Conservation (phyloP, 2,113 vertebrate genomes). For the Neolamprologus hecqui region DNA sequence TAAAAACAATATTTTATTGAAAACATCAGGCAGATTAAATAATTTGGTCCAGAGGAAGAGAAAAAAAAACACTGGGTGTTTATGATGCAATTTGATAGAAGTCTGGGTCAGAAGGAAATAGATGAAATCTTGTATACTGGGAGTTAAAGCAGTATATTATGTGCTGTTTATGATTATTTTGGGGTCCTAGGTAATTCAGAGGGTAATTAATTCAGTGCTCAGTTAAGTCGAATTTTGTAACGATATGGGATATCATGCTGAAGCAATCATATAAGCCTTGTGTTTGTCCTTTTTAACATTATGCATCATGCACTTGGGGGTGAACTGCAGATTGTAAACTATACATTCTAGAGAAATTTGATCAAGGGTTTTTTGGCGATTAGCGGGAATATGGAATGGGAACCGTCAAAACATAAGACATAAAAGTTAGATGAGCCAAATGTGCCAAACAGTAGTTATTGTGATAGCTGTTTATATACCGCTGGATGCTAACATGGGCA, state of each 20-base stretch:
- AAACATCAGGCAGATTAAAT: conserved; percentile 34
- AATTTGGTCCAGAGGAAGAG: neutral
- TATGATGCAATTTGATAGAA: conserved; percentile 35
- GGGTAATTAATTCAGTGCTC: neutral
- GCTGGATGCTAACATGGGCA: too few species aligned
- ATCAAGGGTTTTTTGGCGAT: neutral
- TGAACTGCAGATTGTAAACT: neutral
- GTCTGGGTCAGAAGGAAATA: neutral
- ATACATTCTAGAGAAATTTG: neutral
- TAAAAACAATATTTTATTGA: conserved; percentile 44
- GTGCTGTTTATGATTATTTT: neutral
- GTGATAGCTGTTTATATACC: too few species aligned
- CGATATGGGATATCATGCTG: neutral
- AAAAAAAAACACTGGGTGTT: neutral
- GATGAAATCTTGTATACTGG: neutral
- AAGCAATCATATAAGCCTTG: neutral
- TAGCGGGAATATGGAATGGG: neutral
- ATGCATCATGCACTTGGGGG: neutral
- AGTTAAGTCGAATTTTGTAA: neutral
- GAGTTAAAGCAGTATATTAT: neutral
- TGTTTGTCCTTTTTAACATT: neutral
- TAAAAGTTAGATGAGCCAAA: neutral
- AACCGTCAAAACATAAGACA: neutral
- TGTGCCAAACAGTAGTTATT: too few species aligned
- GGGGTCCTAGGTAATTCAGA: neutral